Evolutionary conservation across 1,140 invertebrate species (phyloP).

Genomic region (Thalassaphorura encarpata): DNA sequence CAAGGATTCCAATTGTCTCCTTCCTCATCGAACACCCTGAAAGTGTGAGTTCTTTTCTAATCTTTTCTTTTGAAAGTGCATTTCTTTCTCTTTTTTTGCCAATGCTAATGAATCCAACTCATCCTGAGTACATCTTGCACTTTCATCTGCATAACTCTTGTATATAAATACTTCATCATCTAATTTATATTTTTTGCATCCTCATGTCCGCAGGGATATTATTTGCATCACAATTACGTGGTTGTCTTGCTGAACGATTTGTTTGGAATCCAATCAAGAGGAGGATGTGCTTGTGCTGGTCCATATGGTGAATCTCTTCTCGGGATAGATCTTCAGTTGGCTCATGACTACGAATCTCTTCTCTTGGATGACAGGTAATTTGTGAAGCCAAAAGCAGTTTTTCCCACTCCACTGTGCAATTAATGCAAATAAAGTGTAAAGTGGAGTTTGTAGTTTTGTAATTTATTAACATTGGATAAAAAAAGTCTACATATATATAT

Average conservation of each 20-base stretch:
- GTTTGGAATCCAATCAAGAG: conserved; percentile 80
- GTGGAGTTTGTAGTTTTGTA: too few relatives aligned
- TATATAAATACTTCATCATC: too few relatives aligned
- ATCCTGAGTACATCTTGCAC: neutral
- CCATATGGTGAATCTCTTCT: conserved; percentile 75
- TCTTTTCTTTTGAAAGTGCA: conserved; percentile 3
- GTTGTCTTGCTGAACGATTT: conserved; percentile 79
- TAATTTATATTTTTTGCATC: too few relatives aligned
- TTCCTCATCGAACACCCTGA: conserved; percentile 65
- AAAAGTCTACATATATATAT: too few relatives aligned
- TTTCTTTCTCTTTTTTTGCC: neutral
- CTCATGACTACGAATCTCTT: conserved; percentile 63
- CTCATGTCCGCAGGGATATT: too few relatives aligned
- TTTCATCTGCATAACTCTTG: neutral
- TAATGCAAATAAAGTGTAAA: neutral
- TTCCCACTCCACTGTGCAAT: too few relatives aligned
- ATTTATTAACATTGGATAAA: too few relatives aligned
- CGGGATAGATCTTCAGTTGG: conserved; percentile 65
- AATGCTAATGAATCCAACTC: neutral
- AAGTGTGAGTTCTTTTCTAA: neutral
- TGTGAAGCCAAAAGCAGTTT: too few relatives aligned
- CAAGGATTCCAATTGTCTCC: conserved; percentile 71
- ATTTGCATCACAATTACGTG: conserved; percentile 84
- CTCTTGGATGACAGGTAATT: conserved; percentile 59
- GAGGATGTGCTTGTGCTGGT: conserved; percentile 73